These are phyloP conservation scores for Lathronympha strigana DNA, from an alignment of 2,888 invertebrate species.

Conservation along the genomic window DNA sequence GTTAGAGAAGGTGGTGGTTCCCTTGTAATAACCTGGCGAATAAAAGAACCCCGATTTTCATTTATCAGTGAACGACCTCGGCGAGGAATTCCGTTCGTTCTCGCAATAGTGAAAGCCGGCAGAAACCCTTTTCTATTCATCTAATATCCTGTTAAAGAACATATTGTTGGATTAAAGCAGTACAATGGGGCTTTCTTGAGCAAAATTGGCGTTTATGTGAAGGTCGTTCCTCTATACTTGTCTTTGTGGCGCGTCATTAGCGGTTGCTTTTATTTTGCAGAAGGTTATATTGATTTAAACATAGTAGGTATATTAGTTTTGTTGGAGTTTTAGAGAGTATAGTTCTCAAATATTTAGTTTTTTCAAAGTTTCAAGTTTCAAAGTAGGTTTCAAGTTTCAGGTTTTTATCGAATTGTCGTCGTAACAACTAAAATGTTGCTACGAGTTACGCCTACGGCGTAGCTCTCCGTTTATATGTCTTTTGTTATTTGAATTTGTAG, in stretches of 20 bases:
- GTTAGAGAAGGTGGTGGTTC: constrained; percentile 1
- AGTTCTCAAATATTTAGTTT: neutral
- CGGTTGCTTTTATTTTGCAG: constrained; percentile 1
- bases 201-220: constrained; percentile 11
- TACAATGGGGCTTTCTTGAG: constrained; percentile 35
- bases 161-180: constrained; percentile 34
- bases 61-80: constrained; percentile 48
- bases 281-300: neutral
- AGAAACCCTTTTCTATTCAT: constrained; percentile 46
- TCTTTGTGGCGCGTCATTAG: constrained; percentile 17
- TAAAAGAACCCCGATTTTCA: constrained; percentile 32
- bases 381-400: neutral
- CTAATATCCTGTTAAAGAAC: constrained; percentile 47
- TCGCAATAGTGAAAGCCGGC: constrained; percentile 51
- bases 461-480: neutral
- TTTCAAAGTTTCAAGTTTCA: neutral
- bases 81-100: constrained; percentile 48
- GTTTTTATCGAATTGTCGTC: neutral
- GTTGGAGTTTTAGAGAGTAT: too few species aligned
- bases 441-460: neutral
- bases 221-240: constrained; percentile 27
- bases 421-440: neutral
- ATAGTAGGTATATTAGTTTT: too few species aligned
- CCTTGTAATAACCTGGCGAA: constrained; percentile 4
- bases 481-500: neutral